Evolutionary conservation across 2,888 invertebrate genomes (phyloP).

Genomic region (Nemapogon koenigi): DNA sequence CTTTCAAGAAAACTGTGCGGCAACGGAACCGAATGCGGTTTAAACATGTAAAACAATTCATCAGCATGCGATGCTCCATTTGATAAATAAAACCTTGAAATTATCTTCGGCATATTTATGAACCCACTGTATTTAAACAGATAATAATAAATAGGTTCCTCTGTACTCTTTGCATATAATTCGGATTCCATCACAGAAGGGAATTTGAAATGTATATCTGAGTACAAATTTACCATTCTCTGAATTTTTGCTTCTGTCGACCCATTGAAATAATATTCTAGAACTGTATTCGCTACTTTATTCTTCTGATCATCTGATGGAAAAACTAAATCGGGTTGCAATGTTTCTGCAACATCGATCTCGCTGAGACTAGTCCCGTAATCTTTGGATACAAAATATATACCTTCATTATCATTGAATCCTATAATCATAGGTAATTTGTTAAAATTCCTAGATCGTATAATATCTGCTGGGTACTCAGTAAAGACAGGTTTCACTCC

Average conservation of each 20-base stretch:
- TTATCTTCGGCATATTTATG: slow-evolving; percentile 44
- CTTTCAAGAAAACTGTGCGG: slow-evolving; percentile 36
- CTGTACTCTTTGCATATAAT: slow-evolving; percentile 34
- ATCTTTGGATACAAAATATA: slow-evolving; percentile 42
- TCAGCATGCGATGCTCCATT: slow-evolving; percentile 50
- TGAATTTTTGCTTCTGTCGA: slow-evolving; percentile 25
- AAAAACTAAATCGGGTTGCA: slow-evolving; percentile 39
- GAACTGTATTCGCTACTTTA: slow-evolving; percentile 29
- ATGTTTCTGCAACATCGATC: slow-evolving; percentile 26
- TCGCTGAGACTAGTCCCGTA: slow-evolving; percentile 35
- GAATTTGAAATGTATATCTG: slow-evolving; percentile 47
- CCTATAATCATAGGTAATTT: slow-evolving; percentile 55
- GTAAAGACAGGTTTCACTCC: slow-evolving; percentile 41
- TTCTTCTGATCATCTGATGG: slow-evolving; percentile 34
- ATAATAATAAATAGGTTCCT: slow-evolving; percentile 47
- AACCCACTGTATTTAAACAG: slow-evolving; percentile 43
- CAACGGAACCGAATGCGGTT: slow-evolving; percentile 40
- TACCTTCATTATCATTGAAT: slow-evolving; percentile 46
- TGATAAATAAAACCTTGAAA: slow-evolving; percentile 31
- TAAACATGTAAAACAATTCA: slow-evolving; percentile 51
- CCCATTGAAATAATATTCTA: slow-evolving; percentile 42
- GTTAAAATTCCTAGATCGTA: slow-evolving; percentile 40
- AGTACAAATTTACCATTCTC: slow-evolving; percentile 42
- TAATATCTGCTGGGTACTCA: slow-evolving; percentile 34
- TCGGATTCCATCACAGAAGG: slow-evolving; percentile 42